These are phyloP conservation scores for Lasaia peninsularis DNA, from an alignment of 1,140 invertebrate genomes.

Conservation along the genomic window DNA sequence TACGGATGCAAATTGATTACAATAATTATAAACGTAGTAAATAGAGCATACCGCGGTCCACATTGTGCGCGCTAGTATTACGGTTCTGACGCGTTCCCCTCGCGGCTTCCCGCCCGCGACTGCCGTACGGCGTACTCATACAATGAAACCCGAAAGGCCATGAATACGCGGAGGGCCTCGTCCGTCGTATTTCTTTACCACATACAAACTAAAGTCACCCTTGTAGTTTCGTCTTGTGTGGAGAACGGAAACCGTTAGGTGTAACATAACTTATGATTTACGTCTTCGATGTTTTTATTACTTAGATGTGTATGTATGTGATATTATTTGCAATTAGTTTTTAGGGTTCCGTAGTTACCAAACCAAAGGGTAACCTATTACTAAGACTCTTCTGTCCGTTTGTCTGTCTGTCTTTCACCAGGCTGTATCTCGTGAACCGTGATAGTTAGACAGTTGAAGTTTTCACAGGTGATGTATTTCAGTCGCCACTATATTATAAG, in stretches of 20 bases:
- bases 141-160: conserved; percentile 53
- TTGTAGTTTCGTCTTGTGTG: conserved; percentile 55
- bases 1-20: conserved; percentile 47
- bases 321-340: too few species aligned
- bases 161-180: conserved; percentile 56
- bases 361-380: too few species aligned
- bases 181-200: conserved; percentile 61
- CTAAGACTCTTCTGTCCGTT: too few species aligned
- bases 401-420: too few species aligned
- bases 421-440: too few species aligned
- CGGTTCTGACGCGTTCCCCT: conserved; percentile 49
- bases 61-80: conserved; percentile 22
- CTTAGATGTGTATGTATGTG: conserved; percentile 26
- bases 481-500: too few species aligned
- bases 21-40: conserved; percentile 52
- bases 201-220: conserved; percentile 59
- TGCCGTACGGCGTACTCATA: conserved; percentile 35
- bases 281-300: conserved; percentile 26
- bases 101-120: conserved; percentile 58
- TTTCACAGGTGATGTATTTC: too few species aligned
- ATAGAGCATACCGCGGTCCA: conserved; percentile 38
- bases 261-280: conserved; percentile 23
- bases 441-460: too few species aligned
- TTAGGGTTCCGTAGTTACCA: too few species aligned
- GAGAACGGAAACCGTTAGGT: conserved; percentile 65